A percentile compares a stretch with the other conserved stretches of the same genome.
phyloP scores from a whole-genome alignment of 2,797 vertebrate genomes.

The Sebastes variabilis region DNA sequence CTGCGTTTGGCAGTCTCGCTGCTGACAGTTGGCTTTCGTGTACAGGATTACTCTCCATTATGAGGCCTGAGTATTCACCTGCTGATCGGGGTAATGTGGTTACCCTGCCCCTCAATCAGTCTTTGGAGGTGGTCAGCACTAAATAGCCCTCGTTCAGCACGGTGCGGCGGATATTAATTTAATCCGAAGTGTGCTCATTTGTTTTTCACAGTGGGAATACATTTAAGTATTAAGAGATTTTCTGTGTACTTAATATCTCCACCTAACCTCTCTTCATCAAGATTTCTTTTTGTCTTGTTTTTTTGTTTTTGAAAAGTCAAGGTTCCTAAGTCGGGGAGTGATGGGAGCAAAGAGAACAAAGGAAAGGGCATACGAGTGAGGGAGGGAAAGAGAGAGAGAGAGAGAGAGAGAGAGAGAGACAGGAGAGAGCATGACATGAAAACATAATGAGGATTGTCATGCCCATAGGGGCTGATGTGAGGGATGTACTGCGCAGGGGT shows the following conservation, averaged over 20 bases:
- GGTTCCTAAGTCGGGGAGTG: background rate
- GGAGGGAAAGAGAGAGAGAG: conserved; percentile 16
- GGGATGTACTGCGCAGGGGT: conserved; percentile 34
- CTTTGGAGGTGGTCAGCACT: conserved; percentile 68
- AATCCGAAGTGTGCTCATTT: conserved; percentile 30
- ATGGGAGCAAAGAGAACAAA: conserved; percentile 51
- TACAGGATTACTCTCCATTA: conserved; percentile 45
- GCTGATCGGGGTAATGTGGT: conserved; percentile 59
- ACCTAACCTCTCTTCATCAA: background rate
- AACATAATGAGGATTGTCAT: conserved; percentile 73
- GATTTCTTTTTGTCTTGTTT: background rate
- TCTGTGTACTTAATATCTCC: background rate
- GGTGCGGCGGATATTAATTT: conserved; percentile 50
- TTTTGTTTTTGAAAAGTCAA: background rate
- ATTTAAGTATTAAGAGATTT: conserved; percentile 33
- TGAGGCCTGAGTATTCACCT: conserved; percentile 59
- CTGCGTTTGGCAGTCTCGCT: conserved; percentile 36
- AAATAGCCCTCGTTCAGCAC: conserved; percentile 65
- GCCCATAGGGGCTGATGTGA: conserved; percentile 62
- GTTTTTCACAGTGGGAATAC: conserved; percentile 28
- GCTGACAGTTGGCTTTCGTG: conserved; percentile 55
- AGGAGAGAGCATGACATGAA: conserved; percentile 64
- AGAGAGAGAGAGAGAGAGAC: conserved; percentile 11
- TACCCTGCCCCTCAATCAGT: conserved; percentile 35
- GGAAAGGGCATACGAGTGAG: conserved; percentile 39